Conservation (phyloP, 2,888 invertebrate species). For the Hypomecis punctinalis region DNA sequence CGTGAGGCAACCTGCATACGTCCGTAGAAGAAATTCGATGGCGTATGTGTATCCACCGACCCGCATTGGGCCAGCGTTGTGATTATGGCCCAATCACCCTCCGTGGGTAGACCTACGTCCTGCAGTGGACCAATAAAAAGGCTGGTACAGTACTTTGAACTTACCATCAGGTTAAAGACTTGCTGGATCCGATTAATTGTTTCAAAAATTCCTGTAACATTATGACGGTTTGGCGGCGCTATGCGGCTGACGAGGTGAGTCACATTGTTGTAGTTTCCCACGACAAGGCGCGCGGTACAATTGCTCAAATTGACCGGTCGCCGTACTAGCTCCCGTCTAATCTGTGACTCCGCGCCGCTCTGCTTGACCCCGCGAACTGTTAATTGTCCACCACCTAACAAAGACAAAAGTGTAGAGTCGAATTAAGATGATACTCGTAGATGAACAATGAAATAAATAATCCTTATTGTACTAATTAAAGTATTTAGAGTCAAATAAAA, state of each 20-base stretch:
- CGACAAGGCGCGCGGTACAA: conserved; percentile 57
- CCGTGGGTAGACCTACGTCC: no score
- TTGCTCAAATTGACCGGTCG: conserved; percentile 77
- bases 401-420: conserved; percentile 49
- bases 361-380: conserved; percentile 70
- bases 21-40: no score
- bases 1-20: no score
- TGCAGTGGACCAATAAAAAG: no score
- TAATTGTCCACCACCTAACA: conserved; percentile 74
- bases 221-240: conserved; percentile 30
- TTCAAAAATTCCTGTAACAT: not conserved
- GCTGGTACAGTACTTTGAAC: no score
- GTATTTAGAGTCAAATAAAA: no score
- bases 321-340: conserved; percentile 32
- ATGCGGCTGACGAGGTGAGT: conserved; percentile 55
- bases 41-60: no score
- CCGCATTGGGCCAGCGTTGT: no score
- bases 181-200: not conserved
- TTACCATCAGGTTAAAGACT: not conserved
- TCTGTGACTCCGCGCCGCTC: conserved; percentile 50
- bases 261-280: conserved; percentile 69
- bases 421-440: not conserved
- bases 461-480: not conserved
- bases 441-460: no score
- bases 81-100: no score